Evolutionary conservation across 2,797 vertebrate species (phyloP), one percentile per base, ranked within the genome.

Genomic region (Lithobates sylvaticus): DNA sequence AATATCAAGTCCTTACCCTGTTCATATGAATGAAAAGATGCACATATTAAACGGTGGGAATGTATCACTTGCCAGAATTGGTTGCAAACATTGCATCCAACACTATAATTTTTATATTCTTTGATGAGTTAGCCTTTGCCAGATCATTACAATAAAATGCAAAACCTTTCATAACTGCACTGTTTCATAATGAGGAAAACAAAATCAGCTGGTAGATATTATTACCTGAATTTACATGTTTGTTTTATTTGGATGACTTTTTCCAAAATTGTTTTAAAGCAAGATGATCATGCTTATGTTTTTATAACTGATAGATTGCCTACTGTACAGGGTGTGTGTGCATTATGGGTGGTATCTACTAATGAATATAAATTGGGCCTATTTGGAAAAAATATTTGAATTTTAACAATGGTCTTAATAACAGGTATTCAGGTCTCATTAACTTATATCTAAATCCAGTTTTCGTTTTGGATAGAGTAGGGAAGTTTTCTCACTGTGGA

Each of bases 71-170:
- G 68, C 76, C 76, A 74, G 44, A 44, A 26, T 54, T 44, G 64
- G 78, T 72, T 64, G 26, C 32, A 39, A 81, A 67, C 64, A 15
- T 79, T 3, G 26, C 29, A 42, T 78, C 76, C 83, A 67, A 50
- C 16, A 27, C 67, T 13, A 16, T 84, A 67, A 85, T 85, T 26
- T 79, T 85, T 79, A 67, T 78, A 44, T 16, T n/a, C 76, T 32
- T 16, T 73, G 76, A 78, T 72, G 83, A 64, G 47, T 21, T 72
- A 58, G 32, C 21, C 26, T 7, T 39, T 47, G 76, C 76, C 84
- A 85, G 72, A 65, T 54, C 70, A 71, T 79, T 79, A 72, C 47
- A 36, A 79, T 71, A 73, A 65, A 78, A 85, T 23, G 18, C 72
- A 47, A 65, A 77, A 84, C 36, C 67, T 78, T 70, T 61, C 69